phyloP scores from a whole-genome alignment of 1,140 invertebrate species.

The Cyphomyrmex costatus region DNA sequence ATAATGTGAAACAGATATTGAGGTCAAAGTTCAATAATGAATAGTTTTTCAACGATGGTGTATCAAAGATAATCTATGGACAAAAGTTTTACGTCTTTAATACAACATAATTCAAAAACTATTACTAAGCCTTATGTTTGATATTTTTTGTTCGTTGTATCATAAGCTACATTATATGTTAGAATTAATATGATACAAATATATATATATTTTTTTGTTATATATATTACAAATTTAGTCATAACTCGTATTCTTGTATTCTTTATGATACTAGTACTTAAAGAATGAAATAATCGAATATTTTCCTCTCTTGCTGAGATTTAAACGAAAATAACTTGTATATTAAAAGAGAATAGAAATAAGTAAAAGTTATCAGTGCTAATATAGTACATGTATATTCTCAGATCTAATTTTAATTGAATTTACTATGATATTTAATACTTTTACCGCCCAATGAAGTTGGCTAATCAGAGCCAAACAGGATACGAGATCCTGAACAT shows the following conservation, averaged over 20 bases:
- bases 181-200: background rate
- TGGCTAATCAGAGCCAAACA: slow-evolving; percentile 17
- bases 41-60: too few relatives aligned
- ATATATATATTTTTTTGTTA: background rate
- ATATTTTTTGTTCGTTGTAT: too few relatives aligned
- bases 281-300: background rate
- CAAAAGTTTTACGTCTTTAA: too few relatives aligned
- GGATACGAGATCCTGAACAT: slow-evolving; percentile 32
- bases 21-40: too few relatives aligned
- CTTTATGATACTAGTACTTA: background rate
- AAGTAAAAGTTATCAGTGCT: background rate
- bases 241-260: background rate
- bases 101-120: too few relatives aligned
- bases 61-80: too few relatives aligned
- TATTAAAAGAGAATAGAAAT: background rate
- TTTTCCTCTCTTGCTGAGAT: background rate
- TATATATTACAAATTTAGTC: background rate
- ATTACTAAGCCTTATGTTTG: too few relatives aligned
- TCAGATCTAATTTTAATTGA: background rate
- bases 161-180: too few relatives aligned
- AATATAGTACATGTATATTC: background rate
- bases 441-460: background rate
- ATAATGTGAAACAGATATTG: too few relatives aligned
- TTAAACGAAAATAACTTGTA: slow-evolving; percentile 1
- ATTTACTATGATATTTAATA: background rate